These are phyloP conservation scores for Polietes domitor DNA, from an alignment of 2,888 invertebrate species.

Conservation along the genomic window DNA sequence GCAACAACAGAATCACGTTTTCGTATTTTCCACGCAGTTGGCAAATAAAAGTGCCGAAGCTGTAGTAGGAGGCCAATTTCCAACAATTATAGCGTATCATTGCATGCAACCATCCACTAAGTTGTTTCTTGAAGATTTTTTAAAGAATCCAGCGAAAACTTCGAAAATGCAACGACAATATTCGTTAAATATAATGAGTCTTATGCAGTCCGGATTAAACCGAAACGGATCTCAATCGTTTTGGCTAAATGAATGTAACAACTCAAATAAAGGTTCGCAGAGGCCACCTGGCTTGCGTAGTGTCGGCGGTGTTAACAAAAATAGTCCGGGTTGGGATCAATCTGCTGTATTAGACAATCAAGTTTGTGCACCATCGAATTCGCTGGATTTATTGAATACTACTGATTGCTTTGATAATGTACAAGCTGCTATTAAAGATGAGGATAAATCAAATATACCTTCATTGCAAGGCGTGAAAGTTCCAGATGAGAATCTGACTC, in stretches of 20 bases:
- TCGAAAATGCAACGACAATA: slow-evolving; percentile 93
- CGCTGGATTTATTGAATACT: slow-evolving; percentile 62
- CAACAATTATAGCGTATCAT: slow-evolving; percentile 96
- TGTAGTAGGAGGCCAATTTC: slow-evolving; percentile 93
- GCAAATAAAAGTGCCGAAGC: slow-evolving; percentile 98
- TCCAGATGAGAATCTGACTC: slow-evolving; percentile 97
- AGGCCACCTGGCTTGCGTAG: not conserved
- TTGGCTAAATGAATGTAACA: slow-evolving; percentile 52
- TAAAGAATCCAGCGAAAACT: slow-evolving; percentile 95
- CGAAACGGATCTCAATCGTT: slow-evolving; percentile 46
- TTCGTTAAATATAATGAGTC: slow-evolving; percentile 70
- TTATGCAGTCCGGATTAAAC: slow-evolving; percentile 22
- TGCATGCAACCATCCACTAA: slow-evolving; percentile 97
- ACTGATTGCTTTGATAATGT: slow-evolving; percentile 47
- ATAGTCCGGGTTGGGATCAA: slow-evolving; percentile 81
- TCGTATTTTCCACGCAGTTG: slow-evolving; percentile 96
- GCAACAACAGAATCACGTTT: slow-evolving; percentile 99
- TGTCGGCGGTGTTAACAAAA: not conserved
- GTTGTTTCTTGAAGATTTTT: slow-evolving; percentile 90
- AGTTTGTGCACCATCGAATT: slow-evolving; percentile 53
- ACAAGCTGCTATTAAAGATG: slow-evolving; percentile 58
- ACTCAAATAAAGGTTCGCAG: not conserved
- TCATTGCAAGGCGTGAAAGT: slow-evolving; percentile 91
- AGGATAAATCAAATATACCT: slow-evolving; percentile 79
- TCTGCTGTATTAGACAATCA: slow-evolving; percentile 73